phyloP scores from a whole-genome alignment of 2,113 vertebrate genomes.

The Vombatus ursinus region DNA sequence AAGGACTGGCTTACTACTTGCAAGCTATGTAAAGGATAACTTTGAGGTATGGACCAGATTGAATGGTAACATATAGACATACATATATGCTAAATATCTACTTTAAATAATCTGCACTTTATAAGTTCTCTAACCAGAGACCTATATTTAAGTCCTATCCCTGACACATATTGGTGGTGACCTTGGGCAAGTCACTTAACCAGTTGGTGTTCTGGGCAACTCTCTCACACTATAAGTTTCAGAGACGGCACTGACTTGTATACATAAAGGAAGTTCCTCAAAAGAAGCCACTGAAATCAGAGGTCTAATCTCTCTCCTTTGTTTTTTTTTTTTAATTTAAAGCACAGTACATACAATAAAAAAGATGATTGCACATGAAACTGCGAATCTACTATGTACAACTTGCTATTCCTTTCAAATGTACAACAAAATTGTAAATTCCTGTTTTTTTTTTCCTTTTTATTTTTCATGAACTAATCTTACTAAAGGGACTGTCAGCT shows the following conservation, averaged over 20 bases:
- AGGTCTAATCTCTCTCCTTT: neutral
- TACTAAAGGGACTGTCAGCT: neutral
- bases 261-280: neutral
- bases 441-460: too few relatives aligned
- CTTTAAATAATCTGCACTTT: neutral
- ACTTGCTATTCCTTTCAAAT: neutral
- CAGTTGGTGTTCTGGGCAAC: neutral
- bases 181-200: neutral
- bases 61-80: neutral
- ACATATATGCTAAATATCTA: neutral
- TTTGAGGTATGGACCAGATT: neutral
- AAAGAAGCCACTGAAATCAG: neutral
- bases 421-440: too few relatives aligned
- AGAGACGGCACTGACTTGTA: neutral
- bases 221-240: neutral
- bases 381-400: neutral
- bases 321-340: neutral
- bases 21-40: neutral
- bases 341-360: neutral
- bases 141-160: neutral
- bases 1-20: neutral
- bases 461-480: neutral
- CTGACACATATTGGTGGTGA: neutral
- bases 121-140: neutral
- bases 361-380: neutral